Conservation (phyloP, 1,140 invertebrate species). For the Achroia grisella region DNA sequence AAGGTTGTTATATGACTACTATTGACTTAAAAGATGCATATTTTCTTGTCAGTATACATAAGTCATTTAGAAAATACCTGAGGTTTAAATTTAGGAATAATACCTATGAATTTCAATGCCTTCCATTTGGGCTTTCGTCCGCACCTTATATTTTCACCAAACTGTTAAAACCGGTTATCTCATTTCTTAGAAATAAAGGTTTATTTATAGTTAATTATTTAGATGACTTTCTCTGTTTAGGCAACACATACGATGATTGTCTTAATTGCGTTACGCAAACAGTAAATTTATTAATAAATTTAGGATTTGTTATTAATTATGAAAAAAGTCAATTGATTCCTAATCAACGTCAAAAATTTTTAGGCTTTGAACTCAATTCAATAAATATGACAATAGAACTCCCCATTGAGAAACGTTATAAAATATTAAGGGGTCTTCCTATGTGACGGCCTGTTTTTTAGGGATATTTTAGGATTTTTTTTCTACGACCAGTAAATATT, state of each 20-base stretch:
- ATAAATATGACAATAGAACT: slow-evolving; percentile 3
- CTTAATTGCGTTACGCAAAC: slow-evolving; percentile 1
- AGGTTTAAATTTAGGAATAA: background rate
- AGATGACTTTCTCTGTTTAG: slow-evolving; percentile 7
- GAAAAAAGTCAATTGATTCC: slow-evolving; percentile 6
- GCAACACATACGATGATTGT: background rate
- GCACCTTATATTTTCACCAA: slow-evolving; percentile 14
- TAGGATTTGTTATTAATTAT: slow-evolving; percentile 9
- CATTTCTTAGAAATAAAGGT: slow-evolving; percentile 2
- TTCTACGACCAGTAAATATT: too few species aligned
- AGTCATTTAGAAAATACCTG: background rate
- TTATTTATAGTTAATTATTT: slow-evolving; percentile 4
- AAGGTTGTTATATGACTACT: slow-evolving; percentile 5
- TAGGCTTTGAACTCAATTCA: slow-evolving; percentile 9
- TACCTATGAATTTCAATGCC: background rate
- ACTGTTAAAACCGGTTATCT: slow-evolving; percentile 8
- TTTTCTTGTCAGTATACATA: background rate
- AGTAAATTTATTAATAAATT: slow-evolving; percentile 3
- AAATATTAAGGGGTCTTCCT: too few species aligned
- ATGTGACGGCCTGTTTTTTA: too few species aligned
- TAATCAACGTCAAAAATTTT: slow-evolving; percentile 4
- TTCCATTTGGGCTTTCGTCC: slow-evolving; percentile 5
- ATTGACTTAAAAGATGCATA: slow-evolving; percentile 9
- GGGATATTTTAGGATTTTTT: too few species aligned
- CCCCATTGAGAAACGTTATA: slow-evolving; percentile 5